Evolutionary conservation across 2,888 invertebrate species (phyloP).

Genomic region (Idaea aversata): DNA sequence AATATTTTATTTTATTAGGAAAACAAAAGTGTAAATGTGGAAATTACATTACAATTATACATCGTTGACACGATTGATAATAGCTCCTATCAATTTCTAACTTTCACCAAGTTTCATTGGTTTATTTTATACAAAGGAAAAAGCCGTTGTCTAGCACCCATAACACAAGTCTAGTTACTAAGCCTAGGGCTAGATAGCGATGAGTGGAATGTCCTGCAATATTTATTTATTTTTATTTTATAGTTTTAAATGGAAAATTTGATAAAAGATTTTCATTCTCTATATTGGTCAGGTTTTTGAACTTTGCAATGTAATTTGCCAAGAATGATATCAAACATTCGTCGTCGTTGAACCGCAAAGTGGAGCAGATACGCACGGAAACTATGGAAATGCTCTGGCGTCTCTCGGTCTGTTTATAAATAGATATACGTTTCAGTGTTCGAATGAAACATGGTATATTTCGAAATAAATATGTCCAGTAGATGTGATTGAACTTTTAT

Average conservation of each 20-base stretch:
- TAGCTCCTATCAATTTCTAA: too few relatives aligned
- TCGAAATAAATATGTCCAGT: conserved; percentile 16
- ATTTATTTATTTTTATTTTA: too few relatives aligned
- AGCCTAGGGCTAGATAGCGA: too few relatives aligned
- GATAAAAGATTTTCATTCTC: background rate
- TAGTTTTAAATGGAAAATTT: background rate
- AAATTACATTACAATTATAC: too few relatives aligned
- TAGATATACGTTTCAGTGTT: conserved; percentile 19
- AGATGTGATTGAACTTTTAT: conserved; percentile 9
- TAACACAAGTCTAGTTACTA: too few relatives aligned
- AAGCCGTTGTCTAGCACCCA: too few relatives aligned
- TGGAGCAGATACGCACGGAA: conserved; percentile 23
- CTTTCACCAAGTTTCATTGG: too few relatives aligned
- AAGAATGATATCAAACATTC: background rate
- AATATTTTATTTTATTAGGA: too few relatives aligned
- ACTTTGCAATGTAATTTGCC: background rate
- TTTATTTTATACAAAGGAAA: background rate
- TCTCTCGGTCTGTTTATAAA: conserved; percentile 26
- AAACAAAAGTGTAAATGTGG: too few relatives aligned
- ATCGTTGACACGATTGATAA: background rate
- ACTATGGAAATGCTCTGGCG: conserved; percentile 26
- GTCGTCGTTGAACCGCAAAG: conserved; percentile 23
- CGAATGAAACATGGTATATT: conserved; percentile 21
- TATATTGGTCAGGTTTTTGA: background rate
- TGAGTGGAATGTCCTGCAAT: too few relatives aligned